Percentiles rank a stretch among this genome's conserved stretches.
phyloP scores from a whole-genome alignment of 2,797 vertebrate genomes.

The Huso huso region DNA sequence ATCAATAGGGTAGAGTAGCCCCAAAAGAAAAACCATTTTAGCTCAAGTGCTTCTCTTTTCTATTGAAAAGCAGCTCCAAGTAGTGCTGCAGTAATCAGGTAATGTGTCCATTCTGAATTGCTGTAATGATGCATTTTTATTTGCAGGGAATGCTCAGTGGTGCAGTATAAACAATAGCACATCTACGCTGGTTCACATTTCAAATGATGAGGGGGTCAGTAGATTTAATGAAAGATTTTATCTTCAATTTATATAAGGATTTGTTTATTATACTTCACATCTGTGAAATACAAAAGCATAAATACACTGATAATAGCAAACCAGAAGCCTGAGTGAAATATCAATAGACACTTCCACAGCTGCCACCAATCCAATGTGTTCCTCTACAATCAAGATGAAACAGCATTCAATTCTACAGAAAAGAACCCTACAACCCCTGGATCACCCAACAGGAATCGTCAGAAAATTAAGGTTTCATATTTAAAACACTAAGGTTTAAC shows the following conservation, averaged over 20 bases:
- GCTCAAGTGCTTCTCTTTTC: too few relatives aligned
- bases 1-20: too few relatives aligned
- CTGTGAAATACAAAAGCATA: constrained; percentile 1
- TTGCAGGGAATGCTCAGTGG: too few relatives aligned
- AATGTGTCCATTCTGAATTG: too few relatives aligned
- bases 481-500: neutral
- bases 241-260: neutral
- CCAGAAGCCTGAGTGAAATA: neutral
- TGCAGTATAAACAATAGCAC: too few relatives aligned
- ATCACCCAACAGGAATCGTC: neutral
- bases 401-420: constrained; percentile 13
- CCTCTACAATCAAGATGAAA: constrained; percentile 3
- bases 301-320: neutral
- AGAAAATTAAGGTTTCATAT: constrained; percentile 35
- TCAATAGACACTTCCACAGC: neutral
- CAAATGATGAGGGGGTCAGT: too few relatives aligned
- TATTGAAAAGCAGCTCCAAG: too few relatives aligned
- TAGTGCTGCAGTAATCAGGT: too few relatives aligned
- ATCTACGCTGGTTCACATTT: too few relatives aligned
- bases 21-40: too few relatives aligned
- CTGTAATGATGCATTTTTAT: too few relatives aligned
- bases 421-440: neutral
- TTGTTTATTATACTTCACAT: neutral
- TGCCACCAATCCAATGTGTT: constrained; percentile 5
- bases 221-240: neutral